phyloP scores from a whole-genome alignment of 2,888 invertebrate genomes.

The Escarpia spicata region DNA sequence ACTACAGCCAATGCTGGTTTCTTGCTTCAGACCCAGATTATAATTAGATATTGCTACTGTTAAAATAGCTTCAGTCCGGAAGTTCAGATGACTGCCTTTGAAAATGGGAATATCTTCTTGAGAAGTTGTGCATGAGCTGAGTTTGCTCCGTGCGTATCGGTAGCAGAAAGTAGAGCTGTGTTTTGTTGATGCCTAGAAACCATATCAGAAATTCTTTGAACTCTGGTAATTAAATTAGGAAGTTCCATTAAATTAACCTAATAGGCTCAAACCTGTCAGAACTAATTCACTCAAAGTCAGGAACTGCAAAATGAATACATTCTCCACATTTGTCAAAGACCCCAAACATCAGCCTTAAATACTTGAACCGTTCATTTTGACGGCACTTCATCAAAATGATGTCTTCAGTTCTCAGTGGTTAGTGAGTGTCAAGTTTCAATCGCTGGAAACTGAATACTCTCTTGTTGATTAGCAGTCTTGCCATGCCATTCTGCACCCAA shows the following conservation, averaged over 20 bases:
- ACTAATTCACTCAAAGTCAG: neutral
- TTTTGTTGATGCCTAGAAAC: neutral
- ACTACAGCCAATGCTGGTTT: too few species aligned
- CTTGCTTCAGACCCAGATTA: too few species aligned
- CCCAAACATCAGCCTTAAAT: neutral
- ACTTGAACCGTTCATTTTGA: neutral
- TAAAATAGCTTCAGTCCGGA: too few species aligned
- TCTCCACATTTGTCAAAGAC: neutral
- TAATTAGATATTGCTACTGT: too few species aligned
- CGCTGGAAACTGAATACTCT: neutral
- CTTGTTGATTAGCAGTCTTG: neutral
- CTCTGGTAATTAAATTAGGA: neutral
- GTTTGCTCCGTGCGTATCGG: neutral
- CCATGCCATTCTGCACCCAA: neutral
- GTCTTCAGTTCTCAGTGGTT: neutral
- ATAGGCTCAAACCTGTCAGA: neutral
- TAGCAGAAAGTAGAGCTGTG: neutral
- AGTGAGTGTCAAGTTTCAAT: neutral
- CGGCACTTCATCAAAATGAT: neutral
- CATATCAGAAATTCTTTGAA: conserved; percentile 2
- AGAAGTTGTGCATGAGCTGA: too few species aligned
- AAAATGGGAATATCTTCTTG: too few species aligned
- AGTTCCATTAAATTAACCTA: neutral
- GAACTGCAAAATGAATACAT: neutral
- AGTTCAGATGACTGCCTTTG: too few species aligned